Base-by-base conservation (phyloP, 2,888 invertebrate genomes). In the Leptogaster cylindrica region DNA sequence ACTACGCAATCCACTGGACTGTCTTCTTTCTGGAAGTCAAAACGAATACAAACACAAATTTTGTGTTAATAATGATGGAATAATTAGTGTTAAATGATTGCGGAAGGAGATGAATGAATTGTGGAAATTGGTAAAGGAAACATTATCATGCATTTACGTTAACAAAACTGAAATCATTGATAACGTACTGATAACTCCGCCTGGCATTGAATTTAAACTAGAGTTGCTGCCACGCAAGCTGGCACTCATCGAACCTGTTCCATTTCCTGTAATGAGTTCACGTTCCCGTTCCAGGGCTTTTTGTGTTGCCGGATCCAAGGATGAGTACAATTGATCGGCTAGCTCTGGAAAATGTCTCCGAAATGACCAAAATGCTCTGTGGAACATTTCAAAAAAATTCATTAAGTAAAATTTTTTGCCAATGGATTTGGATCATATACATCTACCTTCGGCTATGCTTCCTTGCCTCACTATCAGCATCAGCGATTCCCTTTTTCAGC, bases 391-490 rank as follows among this genome's bases (percentile, higher is more conserved):
- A 33, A 18, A 2, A 36, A 31, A 52, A 28, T n/a, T n/a, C 23
- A 27, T 14, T 28, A 52, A 28, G 16, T 27, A n/a, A 51, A 51
- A 27, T 27, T 28, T 51, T 12, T 51, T 50, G 14, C 2, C 4
- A 14, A 14, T 46, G 18, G 0, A 28, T 18, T 44, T 44, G 5
- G 7, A 12, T 18, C 2, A 25, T 23, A 46, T 64, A 67, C 28
- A 77, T 83, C 80, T 79, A 95, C 93, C 89, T 91, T 76, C 96
- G 85, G 0, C 92, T 90, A 74, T 86, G 86, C 7, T 88, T 88
- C 73, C 98, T 83, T 0, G 97, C 95, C 61, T 92, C 92, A 25
- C 91, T 87, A 81, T 99, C 98, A 0, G 98, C 97, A 84, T 99
- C 98, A 1, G 89, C 87, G 70, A 97, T 90, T 0, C 96, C 96